phyloP scores from a whole-genome alignment of 2,888 invertebrate species.

The Dioctria rufipes region DNA sequence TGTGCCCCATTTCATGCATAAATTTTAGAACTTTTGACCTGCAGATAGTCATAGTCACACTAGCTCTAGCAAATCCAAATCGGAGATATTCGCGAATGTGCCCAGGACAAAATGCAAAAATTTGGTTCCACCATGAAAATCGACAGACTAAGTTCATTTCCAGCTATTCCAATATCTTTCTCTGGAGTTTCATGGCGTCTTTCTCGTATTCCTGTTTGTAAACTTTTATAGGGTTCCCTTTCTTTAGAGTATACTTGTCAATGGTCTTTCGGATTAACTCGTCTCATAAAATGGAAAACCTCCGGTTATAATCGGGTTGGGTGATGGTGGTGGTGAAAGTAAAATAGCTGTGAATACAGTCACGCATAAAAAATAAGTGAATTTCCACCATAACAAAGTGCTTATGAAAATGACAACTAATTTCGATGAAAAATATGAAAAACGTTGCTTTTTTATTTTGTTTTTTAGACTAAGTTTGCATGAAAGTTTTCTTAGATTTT shows the following conservation, averaged over 20 bases:
- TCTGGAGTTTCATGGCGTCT: not conserved
- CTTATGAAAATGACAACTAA: constrained; percentile 38
- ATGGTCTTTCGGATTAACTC: not conserved
- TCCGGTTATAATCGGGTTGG: constrained; percentile 3
- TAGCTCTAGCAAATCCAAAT: no score
- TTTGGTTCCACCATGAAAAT: constrained; percentile 9
- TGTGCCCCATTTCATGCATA: no score
- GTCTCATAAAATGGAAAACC: constrained; percentile 10
- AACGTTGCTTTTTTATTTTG: no score
- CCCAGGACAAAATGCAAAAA: not conserved
- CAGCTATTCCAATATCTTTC: constrained; percentile 8
- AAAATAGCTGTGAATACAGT: not conserved
- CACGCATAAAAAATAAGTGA: constrained; percentile 12
- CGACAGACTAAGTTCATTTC: constrained; percentile 16
- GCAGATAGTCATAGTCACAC: no score
- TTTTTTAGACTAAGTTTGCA: no score
- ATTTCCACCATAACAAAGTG: constrained; percentile 17
- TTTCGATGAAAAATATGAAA: not conserved
- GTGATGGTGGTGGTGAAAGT: no score
- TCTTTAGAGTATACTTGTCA: not conserved
- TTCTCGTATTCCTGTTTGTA: not conserved
- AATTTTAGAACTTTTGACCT: no score
- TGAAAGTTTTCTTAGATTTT: no score
- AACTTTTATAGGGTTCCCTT: constrained; percentile 24
- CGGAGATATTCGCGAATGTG: no score